Evolutionary conservation across 1,140 invertebrate genomes (phyloP).

Genomic region (Neodiprion virginianus): DNA sequence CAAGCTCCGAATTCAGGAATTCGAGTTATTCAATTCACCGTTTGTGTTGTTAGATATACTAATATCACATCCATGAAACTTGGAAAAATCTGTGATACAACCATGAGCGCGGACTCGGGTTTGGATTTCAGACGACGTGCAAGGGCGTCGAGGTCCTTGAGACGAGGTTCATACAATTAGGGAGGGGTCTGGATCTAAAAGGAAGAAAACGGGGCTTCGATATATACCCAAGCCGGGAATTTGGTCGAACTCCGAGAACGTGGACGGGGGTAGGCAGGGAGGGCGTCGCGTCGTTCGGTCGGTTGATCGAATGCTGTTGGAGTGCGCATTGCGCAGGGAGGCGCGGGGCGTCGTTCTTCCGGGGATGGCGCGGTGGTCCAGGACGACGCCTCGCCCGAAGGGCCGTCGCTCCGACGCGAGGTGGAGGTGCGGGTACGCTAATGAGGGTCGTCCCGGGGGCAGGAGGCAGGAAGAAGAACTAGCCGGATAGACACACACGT

Average conservation of each 20-base stretch:
- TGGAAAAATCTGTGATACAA: no score
- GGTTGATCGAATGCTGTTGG: background rate
- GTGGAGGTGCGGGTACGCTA: background rate
- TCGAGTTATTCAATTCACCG: no score
- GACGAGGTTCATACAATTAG: no score
- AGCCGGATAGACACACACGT: conserved; percentile 4
- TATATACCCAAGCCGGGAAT: no score
- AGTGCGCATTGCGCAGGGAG: background rate
- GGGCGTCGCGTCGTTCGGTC: background rate
- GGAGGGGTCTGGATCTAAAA: background rate
- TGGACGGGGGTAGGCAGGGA: background rate
- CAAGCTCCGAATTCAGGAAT: no score
- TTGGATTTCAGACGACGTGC: no score
- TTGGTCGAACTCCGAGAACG: background rate
- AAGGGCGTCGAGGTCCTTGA: no score
- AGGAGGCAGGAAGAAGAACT: background rate
- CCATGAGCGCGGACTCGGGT: no score
- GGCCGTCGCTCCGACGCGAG: background rate
- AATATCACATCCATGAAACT: no score
- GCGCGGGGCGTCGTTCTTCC: conserved; percentile 3
- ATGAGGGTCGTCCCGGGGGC: background rate
- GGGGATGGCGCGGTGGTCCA: conserved; percentile 1
- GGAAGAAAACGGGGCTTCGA: background rate
- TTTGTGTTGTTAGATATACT: no score
- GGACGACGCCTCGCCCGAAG: background rate